Conservation (phyloP, 1,140 invertebrate genomes). For the Lepidostoma basale region DNA sequence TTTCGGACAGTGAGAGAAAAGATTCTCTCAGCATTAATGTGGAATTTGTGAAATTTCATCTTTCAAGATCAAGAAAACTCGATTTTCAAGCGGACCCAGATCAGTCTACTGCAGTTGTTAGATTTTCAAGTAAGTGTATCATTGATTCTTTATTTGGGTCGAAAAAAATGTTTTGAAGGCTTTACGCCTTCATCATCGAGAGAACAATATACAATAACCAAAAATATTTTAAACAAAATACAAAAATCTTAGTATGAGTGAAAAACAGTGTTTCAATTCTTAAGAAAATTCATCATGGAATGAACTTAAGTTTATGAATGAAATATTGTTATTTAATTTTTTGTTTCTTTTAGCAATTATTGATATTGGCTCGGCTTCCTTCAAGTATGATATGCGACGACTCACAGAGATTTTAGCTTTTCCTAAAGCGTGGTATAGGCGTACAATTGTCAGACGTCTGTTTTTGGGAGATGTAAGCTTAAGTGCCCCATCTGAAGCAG, state of each 20-base stretch:
- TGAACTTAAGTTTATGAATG: too few relatives aligned
- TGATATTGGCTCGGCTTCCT: slow-evolving; percentile 96
- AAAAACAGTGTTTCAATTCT: too few relatives aligned
- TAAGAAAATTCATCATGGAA: too few relatives aligned
- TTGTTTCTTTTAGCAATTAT: slow-evolving; percentile 74
- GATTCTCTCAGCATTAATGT: slow-evolving; percentile 96
- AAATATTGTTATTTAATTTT: too few relatives aligned
- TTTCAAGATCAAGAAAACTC: slow-evolving; percentile 85
- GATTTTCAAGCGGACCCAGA: slow-evolving; percentile 73
- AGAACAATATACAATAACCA: too few relatives aligned
- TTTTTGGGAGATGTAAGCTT: slow-evolving; percentile 89
- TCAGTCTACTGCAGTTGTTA: slow-evolving; percentile 77
- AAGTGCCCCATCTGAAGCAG: slow-evolving; percentile 80
- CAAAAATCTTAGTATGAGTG: too few relatives aligned
- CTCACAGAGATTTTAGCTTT: slow-evolving; percentile 96
- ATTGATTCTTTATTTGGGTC: not conserved
- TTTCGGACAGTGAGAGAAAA: slow-evolving; percentile 88
- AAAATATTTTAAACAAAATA: too few relatives aligned
- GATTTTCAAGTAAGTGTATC: slow-evolving; percentile 82
- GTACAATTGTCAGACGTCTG: slow-evolving; percentile 88
- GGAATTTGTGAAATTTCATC: slow-evolving; percentile 95
- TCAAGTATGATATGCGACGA: slow-evolving; percentile 99
- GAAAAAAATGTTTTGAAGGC: too few relatives aligned
- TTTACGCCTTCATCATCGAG: too few relatives aligned
- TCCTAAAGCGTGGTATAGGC: slow-evolving; percentile 96